Percentiles rank a stretch among this genome's conserved stretches.
phyloP scores from a whole-genome alignment of 2,888 invertebrate species.

The Chesias legatella region DNA sequence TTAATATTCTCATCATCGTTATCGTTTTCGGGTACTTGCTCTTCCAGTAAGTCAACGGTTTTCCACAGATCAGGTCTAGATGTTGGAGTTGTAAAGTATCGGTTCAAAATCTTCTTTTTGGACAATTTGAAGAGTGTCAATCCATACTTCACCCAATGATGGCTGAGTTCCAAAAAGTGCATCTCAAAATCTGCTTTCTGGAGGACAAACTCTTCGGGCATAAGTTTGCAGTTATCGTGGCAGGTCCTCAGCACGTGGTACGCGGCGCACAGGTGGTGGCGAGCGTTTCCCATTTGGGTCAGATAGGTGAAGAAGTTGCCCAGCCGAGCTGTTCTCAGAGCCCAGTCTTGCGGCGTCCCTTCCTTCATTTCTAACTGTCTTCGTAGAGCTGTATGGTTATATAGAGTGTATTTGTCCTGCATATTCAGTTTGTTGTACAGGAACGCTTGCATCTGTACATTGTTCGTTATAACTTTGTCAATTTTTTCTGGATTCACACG shows the following conservation, averaged over 20 bases:
- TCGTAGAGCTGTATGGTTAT: conserved; percentile 78
- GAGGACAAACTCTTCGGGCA: conserved; percentile 64
- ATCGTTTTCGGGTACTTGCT: conserved; percentile 33
- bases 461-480: conserved; percentile 80
- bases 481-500: conserved; percentile 71
- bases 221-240: conserved; percentile 73
- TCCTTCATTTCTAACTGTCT: conserved; percentile 79
- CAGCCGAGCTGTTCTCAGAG: conserved; percentile 73
- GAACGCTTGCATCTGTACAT: conserved; percentile 82
- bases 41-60: conserved; percentile 51
- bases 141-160: conserved; percentile 82
- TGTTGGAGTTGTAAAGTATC: conserved; percentile 57
- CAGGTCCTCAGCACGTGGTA: conserved; percentile 78
- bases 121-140: conserved; percentile 79
- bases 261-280: conserved; percentile 84
- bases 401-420: conserved; percentile 73
- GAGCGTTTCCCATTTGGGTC: conserved; percentile 67
- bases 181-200: conserved; percentile 67
- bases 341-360: conserved; percentile 80
- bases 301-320: conserved; percentile 75
- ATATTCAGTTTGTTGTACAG: conserved; percentile 78
- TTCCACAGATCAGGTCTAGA: conserved; percentile 61
- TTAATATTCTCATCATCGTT: conserved; percentile 60
- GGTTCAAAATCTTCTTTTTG: conserved; percentile 66
- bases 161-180: conserved; percentile 74